Evolutionary conservation across 1,140 invertebrate genomes (phyloP), one percentile per base, ranked within the genome.

Genomic region (Drosophila equinoxialis): DNA sequence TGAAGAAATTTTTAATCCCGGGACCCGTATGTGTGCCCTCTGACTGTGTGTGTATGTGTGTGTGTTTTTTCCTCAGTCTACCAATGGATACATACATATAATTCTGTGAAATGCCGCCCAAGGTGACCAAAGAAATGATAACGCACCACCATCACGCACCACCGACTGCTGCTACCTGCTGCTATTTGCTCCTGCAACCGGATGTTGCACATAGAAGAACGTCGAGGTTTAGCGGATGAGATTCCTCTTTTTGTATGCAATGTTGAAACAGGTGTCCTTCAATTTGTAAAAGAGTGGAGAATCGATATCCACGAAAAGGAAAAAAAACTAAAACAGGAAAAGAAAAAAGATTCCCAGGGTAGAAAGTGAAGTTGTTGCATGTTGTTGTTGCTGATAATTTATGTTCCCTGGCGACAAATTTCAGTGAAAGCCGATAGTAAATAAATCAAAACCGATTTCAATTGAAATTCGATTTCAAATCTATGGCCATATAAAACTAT

Each of bases 231-330:
- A 68, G 71, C 71, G 48, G 58, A 65, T 65, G 33, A 74, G 71
- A 70, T 71, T 62, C 65, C 62, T 61, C 48, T n/a, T 30, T 65
- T n/a, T 64, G 68, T 57, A 35, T 81, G 81, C 81, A 85, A 81
- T 82, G 84, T 85, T 80, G 79, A 82, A 85, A 86, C 81, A 85
- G 81, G 81, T 85, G 81, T 85, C 81, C 81, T 77, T 77, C 54
- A 77, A 76, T 66, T 23, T 33, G 2, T 3, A 39, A 60, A 61
- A 30, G 17, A 65, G 33, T 11, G 20, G 14, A 20, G 41, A 51
- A 51, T 51, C 45, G 45, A 51, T 51, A 51, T 51, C 37, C 8
- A 37, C 35, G 8, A 4, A 39, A 11, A 11, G 11, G 3, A 39
- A 39, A 11, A 39, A 11, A 11, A 39, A 39, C 30, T 30, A 6